Evolutionary conservation across 2,888 invertebrate genomes (phyloP), one percentile per base, ranked within the genome.

Genomic region (Bugulina stolonifera): DNA sequence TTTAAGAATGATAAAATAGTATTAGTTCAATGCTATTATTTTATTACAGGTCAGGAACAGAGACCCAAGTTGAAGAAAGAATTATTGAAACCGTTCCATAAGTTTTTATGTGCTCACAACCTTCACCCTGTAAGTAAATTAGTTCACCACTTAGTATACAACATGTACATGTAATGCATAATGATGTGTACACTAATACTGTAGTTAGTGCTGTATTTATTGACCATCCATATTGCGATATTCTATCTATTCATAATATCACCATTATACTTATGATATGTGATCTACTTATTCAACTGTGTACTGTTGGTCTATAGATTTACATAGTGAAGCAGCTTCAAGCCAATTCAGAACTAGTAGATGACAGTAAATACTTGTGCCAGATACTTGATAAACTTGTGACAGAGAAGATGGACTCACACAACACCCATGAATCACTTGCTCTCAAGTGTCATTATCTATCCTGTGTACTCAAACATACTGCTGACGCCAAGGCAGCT

Each of bases 391-490:
- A 92, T 77, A 82, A 91, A 73, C 89, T 98, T 87, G 90, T 91
- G 79, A 93, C 93, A 79, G 93, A 95, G 86, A 92, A 95, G 90
- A 91, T 92, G 75, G 82, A 82, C 75, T 90, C 52, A 87, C 88
- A 81, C 54, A 93, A 94, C 76, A 89, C 90, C 0, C 96, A 97
- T 81, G 83, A 84, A 73, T 77, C 81, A 25, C 77, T 80, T 74
- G 82, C 81, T 1, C 76, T 83, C 73, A 84, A 84, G 74, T 76
- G 81, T 1, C 82, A 84, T 75, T 83, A 81, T 73, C 76, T 82
- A 5, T 75, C 79, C 10, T 75, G 76, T 23, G 71, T 82, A 25
- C 75, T 82, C 29, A 74, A 77, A 43, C 76, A 75, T 23, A 74
- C 76, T 25, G 73, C 73, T 10, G 77, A 78, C 64, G 73, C 74